Conservation (phyloP, 2,888 invertebrate species). For the Cotesia congregata region DNA sequence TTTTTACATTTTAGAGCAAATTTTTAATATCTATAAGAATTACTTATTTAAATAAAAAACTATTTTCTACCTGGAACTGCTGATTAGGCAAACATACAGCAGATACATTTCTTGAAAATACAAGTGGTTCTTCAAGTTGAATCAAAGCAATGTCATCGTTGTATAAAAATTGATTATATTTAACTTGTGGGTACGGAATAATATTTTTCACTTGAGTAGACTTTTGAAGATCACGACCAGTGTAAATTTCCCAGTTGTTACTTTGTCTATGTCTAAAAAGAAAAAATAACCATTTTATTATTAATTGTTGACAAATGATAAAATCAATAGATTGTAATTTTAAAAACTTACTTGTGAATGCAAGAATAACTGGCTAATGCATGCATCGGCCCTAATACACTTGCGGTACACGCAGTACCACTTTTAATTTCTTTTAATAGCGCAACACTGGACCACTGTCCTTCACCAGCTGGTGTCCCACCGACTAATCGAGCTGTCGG, state of each 20-base stretch:
- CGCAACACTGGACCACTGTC: constrained; percentile 75
- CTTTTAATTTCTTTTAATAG: constrained; percentile 68
- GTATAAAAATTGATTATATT: constrained; percentile 74
- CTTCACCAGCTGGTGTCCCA: constrained; percentile 70
- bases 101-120: constrained; percentile 72
- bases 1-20: background rate
- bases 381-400: constrained; percentile 67
- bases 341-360: constrained; percentile 59
- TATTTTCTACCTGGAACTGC: constrained; percentile 58
- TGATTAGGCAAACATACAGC: constrained; percentile 74
- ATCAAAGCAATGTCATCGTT: constrained; percentile 75
- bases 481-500: constrained; percentile 71
- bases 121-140: constrained; percentile 72
- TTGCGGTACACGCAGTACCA: constrained; percentile 67
- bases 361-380: constrained; percentile 69
- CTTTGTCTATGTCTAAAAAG: constrained; percentile 60
- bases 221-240: constrained; percentile 60
- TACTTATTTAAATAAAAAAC: constrained; percentile 1
- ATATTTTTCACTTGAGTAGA: constrained; percentile 69
- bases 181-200: constrained; percentile 74
- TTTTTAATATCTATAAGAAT: background rate
- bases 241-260: constrained; percentile 63
- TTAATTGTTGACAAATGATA: background rate
- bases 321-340: constrained; percentile 7
- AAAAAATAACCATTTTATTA: constrained; percentile 13